phyloP scores from a whole-genome alignment of 2,888 invertebrate genomes.

The Drosophila anomelani region DNA sequence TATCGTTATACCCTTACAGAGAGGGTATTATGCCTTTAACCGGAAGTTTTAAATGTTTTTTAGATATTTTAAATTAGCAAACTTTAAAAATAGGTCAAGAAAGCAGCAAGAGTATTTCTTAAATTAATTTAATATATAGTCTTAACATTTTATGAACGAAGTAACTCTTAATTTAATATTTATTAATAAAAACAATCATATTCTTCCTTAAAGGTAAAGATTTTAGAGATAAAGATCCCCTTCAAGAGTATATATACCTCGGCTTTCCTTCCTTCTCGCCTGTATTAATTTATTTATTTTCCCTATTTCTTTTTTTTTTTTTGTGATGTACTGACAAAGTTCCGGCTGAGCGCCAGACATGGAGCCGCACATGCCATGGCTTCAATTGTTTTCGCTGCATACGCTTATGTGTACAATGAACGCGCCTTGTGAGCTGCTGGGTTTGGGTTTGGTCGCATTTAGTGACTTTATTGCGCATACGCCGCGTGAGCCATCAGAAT shows the following conservation, averaged over 20 bases:
- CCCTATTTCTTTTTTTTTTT: constrained; percentile 26
- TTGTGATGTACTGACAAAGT: constrained; percentile 52
- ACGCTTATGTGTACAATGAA: constrained; percentile 55
- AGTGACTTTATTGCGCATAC: constrained; percentile 67
- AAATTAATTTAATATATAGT: no score
- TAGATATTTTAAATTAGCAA: not conserved
- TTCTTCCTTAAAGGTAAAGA: not conserved
- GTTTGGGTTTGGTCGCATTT: constrained; percentile 49
- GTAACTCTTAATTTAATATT: not conserved
- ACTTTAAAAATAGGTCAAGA: not conserved
- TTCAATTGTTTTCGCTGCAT: constrained; percentile 41
- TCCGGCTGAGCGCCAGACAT: constrained; percentile 68
- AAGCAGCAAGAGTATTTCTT: not conserved
- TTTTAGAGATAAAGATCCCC: not conserved
- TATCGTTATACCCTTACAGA: not conserved
- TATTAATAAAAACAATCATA: not conserved
- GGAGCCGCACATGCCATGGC: constrained; percentile 34
- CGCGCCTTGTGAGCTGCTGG: constrained; percentile 56
- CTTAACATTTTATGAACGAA: no score
- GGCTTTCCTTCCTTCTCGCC: not conserved
- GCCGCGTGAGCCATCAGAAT: constrained; percentile 58
- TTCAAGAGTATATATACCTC: not conserved
- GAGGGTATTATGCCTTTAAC: not conserved
- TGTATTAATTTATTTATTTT: constrained; percentile 7
- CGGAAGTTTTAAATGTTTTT: not conserved